Evolutionary conservation across 2,888 invertebrate species (phyloP).

Genomic region (Ophioninae sp.): DNA sequence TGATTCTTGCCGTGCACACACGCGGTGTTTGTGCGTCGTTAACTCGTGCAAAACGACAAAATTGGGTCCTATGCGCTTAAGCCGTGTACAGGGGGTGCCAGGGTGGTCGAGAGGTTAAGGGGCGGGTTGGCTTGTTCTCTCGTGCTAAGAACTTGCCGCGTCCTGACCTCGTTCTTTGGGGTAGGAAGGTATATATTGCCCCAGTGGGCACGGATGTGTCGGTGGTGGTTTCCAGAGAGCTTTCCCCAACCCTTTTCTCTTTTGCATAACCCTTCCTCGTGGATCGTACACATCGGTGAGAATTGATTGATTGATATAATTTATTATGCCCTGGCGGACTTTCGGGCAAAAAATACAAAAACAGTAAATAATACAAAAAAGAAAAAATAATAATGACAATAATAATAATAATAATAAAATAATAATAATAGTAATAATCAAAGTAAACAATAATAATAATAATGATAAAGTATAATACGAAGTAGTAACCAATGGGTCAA

Average conservation of each 20-base stretch:
- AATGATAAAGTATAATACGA: too few species aligned
- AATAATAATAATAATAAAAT: too few species aligned
- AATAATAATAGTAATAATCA: too few species aligned
- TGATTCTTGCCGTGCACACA: slow-evolving; percentile 50
- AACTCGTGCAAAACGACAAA: slow-evolving; percentile 50
- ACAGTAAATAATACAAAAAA: too few species aligned
- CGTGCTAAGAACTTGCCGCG: slow-evolving; percentile 64
- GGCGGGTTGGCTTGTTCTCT: slow-evolving; percentile 10
- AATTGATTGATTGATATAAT: too few species aligned
- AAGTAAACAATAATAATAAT: too few species aligned
- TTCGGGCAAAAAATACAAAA: too few species aligned
- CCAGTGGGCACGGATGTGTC: slow-evolving; percentile 33
- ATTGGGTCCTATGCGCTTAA: slow-evolving; percentile 52
- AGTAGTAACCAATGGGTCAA: too few species aligned
- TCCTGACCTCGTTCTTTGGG: slow-evolving; percentile 70
- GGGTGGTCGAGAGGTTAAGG: neutral
- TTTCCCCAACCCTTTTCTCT: slow-evolving; percentile 6
- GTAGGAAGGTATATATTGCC: slow-evolving; percentile 61
- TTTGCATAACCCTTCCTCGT: slow-evolving; percentile 39
- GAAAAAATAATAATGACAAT: too few species aligned
- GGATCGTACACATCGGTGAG: slow-evolving; percentile 34
- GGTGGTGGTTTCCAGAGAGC: slow-evolving; percentile 23
- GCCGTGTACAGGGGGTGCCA: slow-evolving; percentile 10
- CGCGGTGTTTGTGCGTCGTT: slow-evolving; percentile 54
- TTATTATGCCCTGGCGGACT: too few species aligned